phyloP scores from a whole-genome alignment of 2,797 vertebrate species.

The Astyanax mexicanus region DNA sequence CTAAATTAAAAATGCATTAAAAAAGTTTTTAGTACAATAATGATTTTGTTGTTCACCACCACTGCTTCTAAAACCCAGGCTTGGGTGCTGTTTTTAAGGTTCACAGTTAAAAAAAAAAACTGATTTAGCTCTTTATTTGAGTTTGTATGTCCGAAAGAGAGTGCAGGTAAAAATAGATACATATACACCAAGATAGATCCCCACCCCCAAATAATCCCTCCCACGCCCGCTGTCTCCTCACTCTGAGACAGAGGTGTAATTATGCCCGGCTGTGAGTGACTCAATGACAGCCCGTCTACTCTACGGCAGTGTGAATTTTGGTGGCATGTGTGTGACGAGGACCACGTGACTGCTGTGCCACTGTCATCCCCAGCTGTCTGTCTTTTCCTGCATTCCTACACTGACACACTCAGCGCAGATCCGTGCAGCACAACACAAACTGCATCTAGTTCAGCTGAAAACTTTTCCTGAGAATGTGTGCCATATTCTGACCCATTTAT shows the following conservation, averaged over 20 bases:
- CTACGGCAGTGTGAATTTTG: slow-evolving; percentile 25
- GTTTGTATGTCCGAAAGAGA: slow-evolving; percentile 43
- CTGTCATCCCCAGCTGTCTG: slow-evolving; percentile 35
- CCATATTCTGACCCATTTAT: background rate
- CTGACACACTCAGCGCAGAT: slow-evolving; percentile 9
- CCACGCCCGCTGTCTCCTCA: slow-evolving; percentile 21
- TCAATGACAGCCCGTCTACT: slow-evolving; percentile 24
- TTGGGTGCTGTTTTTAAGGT: background rate
- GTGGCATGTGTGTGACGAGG: slow-evolving; percentile 26
- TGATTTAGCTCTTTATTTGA: too few relatives aligned
- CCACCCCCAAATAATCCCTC: background rate
- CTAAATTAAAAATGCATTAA: too few relatives aligned
- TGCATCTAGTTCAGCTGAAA: background rate
- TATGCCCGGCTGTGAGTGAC: slow-evolving; percentile 46
- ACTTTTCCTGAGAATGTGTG: background rate
- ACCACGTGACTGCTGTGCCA: slow-evolving; percentile 32
- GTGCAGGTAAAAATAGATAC: slow-evolving; percentile 44
- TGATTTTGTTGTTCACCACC: too few relatives aligned
- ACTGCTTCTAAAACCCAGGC: too few relatives aligned
- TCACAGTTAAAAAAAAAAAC: background rate
- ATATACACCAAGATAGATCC: slow-evolving; percentile 20
- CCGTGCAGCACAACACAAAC: slow-evolving; percentile 1
- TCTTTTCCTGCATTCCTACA: slow-evolving; percentile 26
- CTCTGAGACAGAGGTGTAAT: slow-evolving; percentile 51
- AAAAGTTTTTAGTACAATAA: too few relatives aligned